phyloP scores from a whole-genome alignment of 2,888 invertebrate genomes.

The Automeris io region DNA sequence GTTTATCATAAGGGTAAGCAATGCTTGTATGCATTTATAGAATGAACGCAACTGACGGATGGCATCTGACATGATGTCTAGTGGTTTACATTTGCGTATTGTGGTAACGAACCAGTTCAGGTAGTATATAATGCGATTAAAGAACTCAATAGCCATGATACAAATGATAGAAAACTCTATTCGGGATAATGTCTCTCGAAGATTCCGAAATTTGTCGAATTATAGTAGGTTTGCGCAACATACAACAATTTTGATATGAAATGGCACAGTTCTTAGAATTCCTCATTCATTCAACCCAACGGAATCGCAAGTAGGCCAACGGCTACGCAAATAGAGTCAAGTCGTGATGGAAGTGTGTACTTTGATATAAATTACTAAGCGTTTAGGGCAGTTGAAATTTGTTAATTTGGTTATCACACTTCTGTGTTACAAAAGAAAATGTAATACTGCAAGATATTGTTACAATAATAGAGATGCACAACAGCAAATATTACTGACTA shows the following conservation, averaged over 20 bases:
- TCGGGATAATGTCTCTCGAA: too few species aligned
- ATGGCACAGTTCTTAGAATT: constrained; percentile 23
- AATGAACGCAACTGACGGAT: too few species aligned
- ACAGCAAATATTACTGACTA: too few species aligned
- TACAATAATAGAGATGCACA: constrained; percentile 3
- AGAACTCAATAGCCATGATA: too few species aligned
- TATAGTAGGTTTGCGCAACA: constrained; percentile 12
- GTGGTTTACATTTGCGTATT: too few species aligned
- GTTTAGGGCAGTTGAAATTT: background rate
- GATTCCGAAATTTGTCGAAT: too few species aligned
- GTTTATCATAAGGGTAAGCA: too few species aligned
- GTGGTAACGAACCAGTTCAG: too few species aligned
- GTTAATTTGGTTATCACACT: background rate
- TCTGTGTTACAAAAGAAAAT: background rate
- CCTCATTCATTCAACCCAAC: constrained; percentile 24
- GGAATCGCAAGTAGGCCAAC: constrained; percentile 25
- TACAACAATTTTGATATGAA: constrained; percentile 16
- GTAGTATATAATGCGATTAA: too few species aligned
- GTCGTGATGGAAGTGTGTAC: background rate
- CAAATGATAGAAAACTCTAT: too few species aligned
- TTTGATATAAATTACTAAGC: background rate
- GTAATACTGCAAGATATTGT: background rate
- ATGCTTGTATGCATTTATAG: too few species aligned
- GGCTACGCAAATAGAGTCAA: constrained; percentile 17
- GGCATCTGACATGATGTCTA: too few species aligned